Conservation (phyloP, 2,888 invertebrate genomes). For the Rhagonycha fulva region DNA sequence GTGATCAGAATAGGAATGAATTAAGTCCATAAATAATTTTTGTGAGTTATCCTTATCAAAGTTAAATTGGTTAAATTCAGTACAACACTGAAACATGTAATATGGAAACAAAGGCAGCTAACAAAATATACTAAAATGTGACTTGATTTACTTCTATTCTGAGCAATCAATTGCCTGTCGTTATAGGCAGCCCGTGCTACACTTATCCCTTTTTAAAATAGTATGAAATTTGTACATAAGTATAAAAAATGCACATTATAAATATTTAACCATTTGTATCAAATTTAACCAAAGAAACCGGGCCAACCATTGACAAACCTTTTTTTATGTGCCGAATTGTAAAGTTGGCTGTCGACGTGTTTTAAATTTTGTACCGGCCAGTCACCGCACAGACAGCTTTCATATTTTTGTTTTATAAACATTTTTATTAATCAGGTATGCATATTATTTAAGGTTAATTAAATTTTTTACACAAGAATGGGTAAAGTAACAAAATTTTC, state of each 20-base stretch:
- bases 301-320: not conserved
- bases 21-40: no score
- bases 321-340: not conserved
- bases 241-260: not conserved
- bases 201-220: not conserved
- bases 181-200: not conserved
- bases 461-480: constrained; percentile 6
- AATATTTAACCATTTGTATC: not conserved
- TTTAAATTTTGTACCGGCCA: constrained; percentile 1
- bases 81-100: no score
- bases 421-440: constrained; percentile 11
- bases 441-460: not conserved
- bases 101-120: no score
- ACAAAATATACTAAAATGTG: no score
- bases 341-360: constrained; percentile 16
- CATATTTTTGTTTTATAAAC: constrained; percentile 1
- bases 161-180: no score
- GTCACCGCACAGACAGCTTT: not conserved
- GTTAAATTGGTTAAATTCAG: no score
- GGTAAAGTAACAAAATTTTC: constrained; percentile 26
- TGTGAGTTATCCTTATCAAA: no score
- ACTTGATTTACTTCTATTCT: no score
- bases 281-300: not conserved
- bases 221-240: not conserved
- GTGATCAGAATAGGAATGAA: no score